These are phyloP conservation scores for Ophion obscuratus DNA, from an alignment of 2,888 invertebrate species.

Conservation along the genomic window DNA sequence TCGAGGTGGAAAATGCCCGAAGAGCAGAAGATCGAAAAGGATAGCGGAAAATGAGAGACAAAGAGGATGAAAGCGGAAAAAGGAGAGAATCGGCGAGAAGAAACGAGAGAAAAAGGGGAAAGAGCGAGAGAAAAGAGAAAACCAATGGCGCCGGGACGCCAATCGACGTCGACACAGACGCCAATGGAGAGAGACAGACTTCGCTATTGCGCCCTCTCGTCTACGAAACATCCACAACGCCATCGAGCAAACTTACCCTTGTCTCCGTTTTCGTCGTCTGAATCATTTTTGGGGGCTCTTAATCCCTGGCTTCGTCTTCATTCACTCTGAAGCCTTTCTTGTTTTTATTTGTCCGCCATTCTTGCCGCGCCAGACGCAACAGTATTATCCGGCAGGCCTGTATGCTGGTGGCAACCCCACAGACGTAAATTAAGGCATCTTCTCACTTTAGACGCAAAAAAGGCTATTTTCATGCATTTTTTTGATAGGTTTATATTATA, in stretches of 20 bases:
- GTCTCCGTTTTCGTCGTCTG: slow-evolving; percentile 34
- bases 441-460: no score
- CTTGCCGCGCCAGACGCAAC: neutral
- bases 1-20: slow-evolving; percentile 45
- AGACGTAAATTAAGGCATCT: neutral
- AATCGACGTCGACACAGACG: slow-evolving; percentile 74
- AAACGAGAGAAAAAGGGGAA: slow-evolving; percentile 43
- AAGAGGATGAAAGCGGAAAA: slow-evolving; percentile 48
- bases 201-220: slow-evolving; percentile 50
- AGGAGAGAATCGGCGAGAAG: slow-evolving; percentile 43
- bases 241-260: slow-evolving; percentile 30
- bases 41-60: slow-evolving; percentile 24
- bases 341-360: neutral
- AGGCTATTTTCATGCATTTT: no score
- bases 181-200: slow-evolving; percentile 58
- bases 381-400: neutral
- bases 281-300: slow-evolving; percentile 33
- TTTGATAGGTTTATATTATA: no score
- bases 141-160: slow-evolving; percentile 76
- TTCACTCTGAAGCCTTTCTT: neutral
- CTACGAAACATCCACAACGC: slow-evolving; percentile 17
- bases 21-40: slow-evolving; percentile 49
- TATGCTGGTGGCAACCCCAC: neutral
- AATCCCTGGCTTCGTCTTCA: slow-evolving; percentile 15
- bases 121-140: slow-evolving; percentile 52